These are phyloP conservation scores for Morpho helenor DNA, from an alignment of 2,888 invertebrate genomes.

Conservation along the genomic window DNA sequence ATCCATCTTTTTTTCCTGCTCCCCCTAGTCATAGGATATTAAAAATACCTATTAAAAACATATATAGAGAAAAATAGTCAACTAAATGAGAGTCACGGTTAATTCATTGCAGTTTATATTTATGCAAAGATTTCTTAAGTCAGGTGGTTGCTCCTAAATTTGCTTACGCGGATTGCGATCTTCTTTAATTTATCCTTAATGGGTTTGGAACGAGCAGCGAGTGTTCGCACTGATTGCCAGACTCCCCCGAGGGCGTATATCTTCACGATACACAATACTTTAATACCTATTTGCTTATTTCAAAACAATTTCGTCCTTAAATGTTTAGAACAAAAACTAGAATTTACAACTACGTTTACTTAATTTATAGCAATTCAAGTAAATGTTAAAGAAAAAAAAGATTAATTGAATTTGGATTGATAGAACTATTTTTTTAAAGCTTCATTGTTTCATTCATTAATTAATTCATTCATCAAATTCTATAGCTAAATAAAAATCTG, in stretches of 20 bases:
- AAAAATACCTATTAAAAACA: not conserved
- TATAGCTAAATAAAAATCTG: too few species aligned
- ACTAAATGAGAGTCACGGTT: not conserved
- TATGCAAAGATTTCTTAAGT: conserved; percentile 25
- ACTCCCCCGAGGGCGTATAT: conserved; percentile 51
- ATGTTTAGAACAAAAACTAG: not conserved
- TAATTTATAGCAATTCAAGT: too few species aligned
- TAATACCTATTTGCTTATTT: conserved; percentile 24
- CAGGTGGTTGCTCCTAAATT: conserved; percentile 39
- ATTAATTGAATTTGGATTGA: too few species aligned
- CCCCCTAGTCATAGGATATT: too few species aligned
- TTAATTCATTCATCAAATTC: too few species aligned
- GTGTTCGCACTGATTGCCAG: conserved; percentile 65
- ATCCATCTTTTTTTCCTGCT: too few species aligned
- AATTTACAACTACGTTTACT: too few species aligned
- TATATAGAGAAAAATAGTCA: not conserved
- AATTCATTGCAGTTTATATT: conserved; percentile 19
- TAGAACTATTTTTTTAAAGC: too few species aligned
- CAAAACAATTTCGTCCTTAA: conserved; percentile 21
- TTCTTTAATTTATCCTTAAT: conserved; percentile 71
- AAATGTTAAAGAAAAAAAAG: too few species aligned
- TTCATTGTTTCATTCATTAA: too few species aligned
- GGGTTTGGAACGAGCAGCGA: conserved; percentile 62
- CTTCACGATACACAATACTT: conserved; percentile 34
- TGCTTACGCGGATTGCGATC: conserved; percentile 56